Base-by-base conservation (phyloP, 2,797 vertebrate species). In the Acanthopagrus latus region DNA sequence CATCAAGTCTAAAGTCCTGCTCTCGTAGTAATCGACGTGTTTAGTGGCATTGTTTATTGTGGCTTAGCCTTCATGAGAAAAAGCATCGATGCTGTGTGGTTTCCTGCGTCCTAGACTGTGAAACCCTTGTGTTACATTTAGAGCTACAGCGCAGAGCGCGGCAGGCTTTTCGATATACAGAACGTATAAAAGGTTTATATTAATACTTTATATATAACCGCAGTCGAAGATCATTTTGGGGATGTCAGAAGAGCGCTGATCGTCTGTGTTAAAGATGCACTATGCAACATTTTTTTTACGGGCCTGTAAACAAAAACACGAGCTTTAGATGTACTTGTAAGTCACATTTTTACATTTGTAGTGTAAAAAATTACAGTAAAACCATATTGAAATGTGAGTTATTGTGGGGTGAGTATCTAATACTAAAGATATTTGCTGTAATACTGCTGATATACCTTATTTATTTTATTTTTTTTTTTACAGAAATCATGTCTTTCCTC, bases 101-200 rank as follows among this genome's bases (percentile, higher is more conserved):
- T 84, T 78, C 43, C 46, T 8, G 9, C 64, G 65, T 55, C 63
- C 77, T 71, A 86, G 56, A 85, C 60, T 76, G 6, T 8, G 23
- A 85, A 71, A 56, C 62, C 51, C 38, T 11, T 25, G 46, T 38
- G 14, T 17, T 46, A 27, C 3, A 47, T 7, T 12, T 51, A n/a
- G 55, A 78, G 21, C 54, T 25, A 20, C 9, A 62, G 3, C 21
- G 5, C 11, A 43, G 29, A 23, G 44, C 44, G 20, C 20, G 18
- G 29, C 20, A 17, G 16, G 21, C 52, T 69, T 38, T 29, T 66
- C 0, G 0, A 14, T 54, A 1, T 2, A 7, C 10, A 27, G 20
- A 6, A 54, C 43, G n/a, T 44, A 13, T 11, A 4, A 3, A 18
- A 13, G 48, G 16, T 52, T 59, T 1, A 29, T 33, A 23, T 47